A percentile compares a stretch with the other conserved stretches of the same genome.
These are phyloP conservation scores for Macropodus opercularis DNA, from an alignment of 2,797 vertebrate genomes.

Conservation along the genomic window DNA sequence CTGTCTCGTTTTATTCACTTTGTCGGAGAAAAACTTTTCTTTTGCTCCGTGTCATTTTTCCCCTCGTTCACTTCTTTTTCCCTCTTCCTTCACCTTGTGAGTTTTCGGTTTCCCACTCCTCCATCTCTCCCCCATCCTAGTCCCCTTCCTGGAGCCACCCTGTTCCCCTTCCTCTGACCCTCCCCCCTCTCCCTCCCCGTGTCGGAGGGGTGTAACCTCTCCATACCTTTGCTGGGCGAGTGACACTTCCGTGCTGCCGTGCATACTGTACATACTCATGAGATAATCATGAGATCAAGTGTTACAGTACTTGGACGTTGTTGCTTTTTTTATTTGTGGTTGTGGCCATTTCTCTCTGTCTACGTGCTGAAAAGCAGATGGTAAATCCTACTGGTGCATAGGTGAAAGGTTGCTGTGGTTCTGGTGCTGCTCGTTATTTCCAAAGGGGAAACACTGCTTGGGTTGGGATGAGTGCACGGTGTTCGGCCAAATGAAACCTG, in stretches of 20 bases:
- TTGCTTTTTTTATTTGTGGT: background rate
- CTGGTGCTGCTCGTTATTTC: slow-evolving; percentile 46
- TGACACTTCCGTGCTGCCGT: slow-evolving; percentile 9
- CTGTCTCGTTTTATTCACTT: slow-evolving; percentile 26
- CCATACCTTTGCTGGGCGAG: slow-evolving; percentile 63
- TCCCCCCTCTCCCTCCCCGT: slow-evolving; percentile 74
- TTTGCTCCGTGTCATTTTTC: slow-evolving; percentile 15
- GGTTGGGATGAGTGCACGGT: background rate
- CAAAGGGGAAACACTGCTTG: slow-evolving; percentile 14
- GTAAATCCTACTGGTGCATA: slow-evolving; percentile 54
- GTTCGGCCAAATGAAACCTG: background rate
- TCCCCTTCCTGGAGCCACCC: slow-evolving; percentile 23
- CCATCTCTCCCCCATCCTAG: slow-evolving; percentile 24
- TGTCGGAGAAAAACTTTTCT: slow-evolving; percentile 14
- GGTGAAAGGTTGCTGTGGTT: slow-evolving; percentile 1
- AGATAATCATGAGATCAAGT: too few relatives aligned
- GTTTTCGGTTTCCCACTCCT: slow-evolving; percentile 46
- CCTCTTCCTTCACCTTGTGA: background rate
- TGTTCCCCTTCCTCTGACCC: slow-evolving; percentile 54
- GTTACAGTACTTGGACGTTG: background rate
- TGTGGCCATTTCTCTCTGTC: slow-evolving; percentile 43
- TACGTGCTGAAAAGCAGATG: slow-evolving; percentile 69
- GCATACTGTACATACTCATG: too few relatives aligned
- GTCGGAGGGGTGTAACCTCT: slow-evolving; percentile 79
- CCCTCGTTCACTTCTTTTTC: slow-evolving; percentile 16